These are phyloP conservation scores for Rosalia funebris DNA, from an alignment of 2,888 invertebrate genomes.

Conservation along the genomic window DNA sequence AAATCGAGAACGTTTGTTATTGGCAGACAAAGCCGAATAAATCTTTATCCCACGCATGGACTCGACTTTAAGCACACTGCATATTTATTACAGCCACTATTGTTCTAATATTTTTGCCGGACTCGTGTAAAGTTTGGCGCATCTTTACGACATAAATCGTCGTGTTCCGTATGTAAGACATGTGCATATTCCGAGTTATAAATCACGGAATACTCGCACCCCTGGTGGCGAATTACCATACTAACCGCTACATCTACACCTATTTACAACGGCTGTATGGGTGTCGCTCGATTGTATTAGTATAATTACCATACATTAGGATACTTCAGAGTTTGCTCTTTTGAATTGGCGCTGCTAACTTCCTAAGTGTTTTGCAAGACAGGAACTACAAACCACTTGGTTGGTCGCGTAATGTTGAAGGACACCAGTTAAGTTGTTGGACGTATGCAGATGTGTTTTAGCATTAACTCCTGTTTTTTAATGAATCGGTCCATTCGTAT, in stretches of 20 bases:
- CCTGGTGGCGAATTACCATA: constrained; percentile 56
- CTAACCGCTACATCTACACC: constrained; percentile 57
- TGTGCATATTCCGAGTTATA: constrained; percentile 49
- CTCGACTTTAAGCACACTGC: constrained; percentile 36
- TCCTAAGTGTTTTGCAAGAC: constrained; percentile 22
- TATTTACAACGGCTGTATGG: constrained; percentile 55
- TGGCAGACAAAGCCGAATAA: constrained; percentile 43
- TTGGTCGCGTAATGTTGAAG: too few relatives aligned
- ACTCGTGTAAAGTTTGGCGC: constrained; percentile 47
- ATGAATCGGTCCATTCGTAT: not conserved
- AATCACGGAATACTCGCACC: constrained; percentile 52
- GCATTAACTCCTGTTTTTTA: not conserved
- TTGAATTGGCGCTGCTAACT: constrained; percentile 41
- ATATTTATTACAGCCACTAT: constrained; percentile 48
- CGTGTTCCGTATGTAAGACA: constrained; percentile 42
- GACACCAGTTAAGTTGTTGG: not conserved
- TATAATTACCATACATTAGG: constrained; percentile 53
- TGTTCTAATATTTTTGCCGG: constrained; percentile 49
- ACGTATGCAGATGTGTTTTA: not conserved
- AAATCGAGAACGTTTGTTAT: constrained; percentile 8
- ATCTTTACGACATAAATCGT: constrained; percentile 48
- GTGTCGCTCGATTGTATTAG: constrained; percentile 51
- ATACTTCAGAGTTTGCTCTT: constrained; percentile 40
- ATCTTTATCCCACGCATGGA: constrained; percentile 44
- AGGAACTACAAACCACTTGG: constrained; percentile 4